Conservation (phyloP, 2,797 vertebrate genomes). For the Strix occidentalis region DNA sequence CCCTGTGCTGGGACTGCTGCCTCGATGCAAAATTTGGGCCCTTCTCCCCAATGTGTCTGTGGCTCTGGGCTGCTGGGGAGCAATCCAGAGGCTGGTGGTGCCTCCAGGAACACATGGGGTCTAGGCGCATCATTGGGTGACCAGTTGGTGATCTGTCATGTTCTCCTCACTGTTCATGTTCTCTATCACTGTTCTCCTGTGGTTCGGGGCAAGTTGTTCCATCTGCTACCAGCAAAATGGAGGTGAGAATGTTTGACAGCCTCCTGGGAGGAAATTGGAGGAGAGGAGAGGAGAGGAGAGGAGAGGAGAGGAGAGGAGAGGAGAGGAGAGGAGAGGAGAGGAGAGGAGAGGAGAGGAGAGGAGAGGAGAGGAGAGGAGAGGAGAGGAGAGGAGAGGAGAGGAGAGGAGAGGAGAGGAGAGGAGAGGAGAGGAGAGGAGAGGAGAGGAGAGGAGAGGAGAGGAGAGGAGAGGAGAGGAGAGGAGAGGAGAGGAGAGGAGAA, state of each 20-base stretch:
- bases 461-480: too few species aligned
- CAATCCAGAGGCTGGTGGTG: not conserved
- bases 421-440: too few species aligned
- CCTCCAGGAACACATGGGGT: not conserved
- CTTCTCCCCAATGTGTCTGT: accelerated
- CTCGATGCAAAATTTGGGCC: not conserved
- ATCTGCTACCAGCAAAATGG: not conserved
- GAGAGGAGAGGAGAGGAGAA: too few species aligned
- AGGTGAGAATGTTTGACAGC: not conserved
- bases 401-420: too few species aligned
- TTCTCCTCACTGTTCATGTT: not conserved
- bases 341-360: too few species aligned
- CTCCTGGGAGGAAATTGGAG: not conserved
- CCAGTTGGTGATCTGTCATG: not conserved
- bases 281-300: too few species aligned
- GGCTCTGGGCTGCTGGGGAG: not conserved
- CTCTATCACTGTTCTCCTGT: not conserved
- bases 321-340: too few species aligned
- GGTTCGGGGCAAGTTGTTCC: not conserved
- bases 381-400: not conserved
- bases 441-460: too few species aligned
- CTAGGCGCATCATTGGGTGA: not conserved
- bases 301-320: not conserved
- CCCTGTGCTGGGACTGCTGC: not conserved
- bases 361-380: too few species aligned